Conservation (phyloP, 2,113 vertebrate genomes). For the Rissa tridactyla region DNA sequence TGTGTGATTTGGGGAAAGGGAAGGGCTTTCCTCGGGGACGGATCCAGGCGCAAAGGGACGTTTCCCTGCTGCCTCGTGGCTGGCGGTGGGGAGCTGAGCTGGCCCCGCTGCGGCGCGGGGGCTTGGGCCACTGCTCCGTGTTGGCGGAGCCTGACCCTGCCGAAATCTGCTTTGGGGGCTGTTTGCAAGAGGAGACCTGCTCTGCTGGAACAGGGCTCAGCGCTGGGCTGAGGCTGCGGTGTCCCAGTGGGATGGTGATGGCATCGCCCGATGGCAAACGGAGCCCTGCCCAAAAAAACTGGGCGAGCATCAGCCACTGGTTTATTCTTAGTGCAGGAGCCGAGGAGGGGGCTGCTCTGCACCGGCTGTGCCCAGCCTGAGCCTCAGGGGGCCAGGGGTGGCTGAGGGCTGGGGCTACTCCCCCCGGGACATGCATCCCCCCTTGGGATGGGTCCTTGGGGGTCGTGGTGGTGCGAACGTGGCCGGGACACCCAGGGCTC, state of each 20-base stretch:
- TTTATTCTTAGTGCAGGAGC: accelerated
- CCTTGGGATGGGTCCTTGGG: accelerated
- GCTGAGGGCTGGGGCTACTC: not conserved
- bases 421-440: not conserved
- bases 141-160: not conserved
- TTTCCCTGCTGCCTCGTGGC: not conserved
- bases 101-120: accelerated
- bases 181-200: not conserved
- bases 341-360: not conserved
- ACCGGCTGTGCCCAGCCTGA: not conserved
- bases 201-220: not conserved
- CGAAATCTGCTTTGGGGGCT: accelerated
- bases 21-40: not conserved
- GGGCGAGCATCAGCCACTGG: accelerated
- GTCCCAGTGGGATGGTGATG: accelerated
- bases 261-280: accelerated
- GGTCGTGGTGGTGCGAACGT: not conserved
- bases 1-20: not conserved
- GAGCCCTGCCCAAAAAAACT: accelerated
- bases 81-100: not conserved
- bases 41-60: not conserved
- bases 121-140: not conserved
- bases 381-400: accelerated
- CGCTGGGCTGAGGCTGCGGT: not conserved
- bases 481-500: accelerated